Conservation (phyloP, 2,113 vertebrate genomes). For the Onychostoma macrolepis region DNA sequence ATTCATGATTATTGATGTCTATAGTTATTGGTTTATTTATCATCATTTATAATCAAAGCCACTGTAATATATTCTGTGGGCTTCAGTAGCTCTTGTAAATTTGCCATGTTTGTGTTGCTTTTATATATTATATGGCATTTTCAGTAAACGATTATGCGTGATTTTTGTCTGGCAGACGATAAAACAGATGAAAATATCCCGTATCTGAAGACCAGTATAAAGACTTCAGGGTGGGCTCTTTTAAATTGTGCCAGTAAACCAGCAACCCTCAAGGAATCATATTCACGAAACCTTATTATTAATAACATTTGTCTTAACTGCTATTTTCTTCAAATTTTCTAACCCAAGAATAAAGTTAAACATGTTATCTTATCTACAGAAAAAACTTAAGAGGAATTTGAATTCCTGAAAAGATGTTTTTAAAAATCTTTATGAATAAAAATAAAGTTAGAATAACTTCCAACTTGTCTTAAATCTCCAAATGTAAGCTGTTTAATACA, state of each 20-base stretch:
- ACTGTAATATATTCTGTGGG: background rate
- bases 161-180: background rate
- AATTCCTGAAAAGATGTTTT: background rate
- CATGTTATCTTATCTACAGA: background rate
- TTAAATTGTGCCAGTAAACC: conserved; percentile 2
- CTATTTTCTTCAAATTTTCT: too few species aligned
- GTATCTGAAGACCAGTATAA: background rate
- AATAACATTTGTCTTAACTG: background rate
- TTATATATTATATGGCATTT: background rate
- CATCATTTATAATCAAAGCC: conserved; percentile 36
- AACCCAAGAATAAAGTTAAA: background rate
- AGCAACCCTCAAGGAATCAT: background rate
- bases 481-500: background rate
- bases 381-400: background rate
- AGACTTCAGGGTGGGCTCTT: background rate
- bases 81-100: background rate
- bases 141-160: background rate
- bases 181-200: background rate
- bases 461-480: background rate
- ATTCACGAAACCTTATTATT: background rate
- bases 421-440: background rate
- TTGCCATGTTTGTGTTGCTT: background rate
- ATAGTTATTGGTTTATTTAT: conserved; percentile 43
- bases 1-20: conserved; percentile 42
- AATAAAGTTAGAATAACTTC: background rate